Percentiles rank a stretch among this genome's conserved stretches.
phyloP scores from a whole-genome alignment of 1,140 invertebrate species.

The Antheraea mylitta region DNA sequence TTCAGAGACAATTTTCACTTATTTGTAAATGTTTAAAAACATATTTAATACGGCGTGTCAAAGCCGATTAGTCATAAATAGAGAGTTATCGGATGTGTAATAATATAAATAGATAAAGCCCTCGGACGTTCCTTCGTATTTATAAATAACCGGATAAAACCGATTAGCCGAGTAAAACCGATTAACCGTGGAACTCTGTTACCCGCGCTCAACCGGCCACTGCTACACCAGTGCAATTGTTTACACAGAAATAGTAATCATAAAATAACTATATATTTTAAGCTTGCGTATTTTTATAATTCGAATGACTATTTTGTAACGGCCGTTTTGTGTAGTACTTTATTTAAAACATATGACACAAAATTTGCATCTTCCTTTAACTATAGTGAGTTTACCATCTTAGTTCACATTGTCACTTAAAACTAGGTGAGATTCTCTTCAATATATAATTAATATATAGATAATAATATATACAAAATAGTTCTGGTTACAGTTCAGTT shows the following conservation, averaged over 20 bases:
- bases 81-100: background rate
- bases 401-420: too few relatives aligned
- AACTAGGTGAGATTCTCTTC: too few relatives aligned
- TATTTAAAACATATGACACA: too few relatives aligned
- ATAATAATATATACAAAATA: too few relatives aligned
- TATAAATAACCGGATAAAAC: conserved; percentile 42
- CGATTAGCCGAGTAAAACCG: conserved; percentile 38
- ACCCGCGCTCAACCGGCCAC: conserved; percentile 36
- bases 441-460: too few relatives aligned
- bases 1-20: too few relatives aligned
- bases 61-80: background rate
- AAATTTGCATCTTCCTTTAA: too few relatives aligned
- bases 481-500: too few relatives aligned
- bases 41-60: background rate
- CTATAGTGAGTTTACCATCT: too few relatives aligned
- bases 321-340: background rate
- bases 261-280: background rate
- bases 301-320: background rate
- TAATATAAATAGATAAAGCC: conserved; percentile 19
- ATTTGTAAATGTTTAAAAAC: too few relatives aligned
- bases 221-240: conserved; percentile 13
- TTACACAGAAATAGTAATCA: background rate
- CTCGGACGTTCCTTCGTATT: conserved; percentile 21
- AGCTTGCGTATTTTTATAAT: background rate
- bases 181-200: conserved; percentile 43